Conservation (phyloP, 2,797 vertebrate species). For the Danio tinwini region DNA sequence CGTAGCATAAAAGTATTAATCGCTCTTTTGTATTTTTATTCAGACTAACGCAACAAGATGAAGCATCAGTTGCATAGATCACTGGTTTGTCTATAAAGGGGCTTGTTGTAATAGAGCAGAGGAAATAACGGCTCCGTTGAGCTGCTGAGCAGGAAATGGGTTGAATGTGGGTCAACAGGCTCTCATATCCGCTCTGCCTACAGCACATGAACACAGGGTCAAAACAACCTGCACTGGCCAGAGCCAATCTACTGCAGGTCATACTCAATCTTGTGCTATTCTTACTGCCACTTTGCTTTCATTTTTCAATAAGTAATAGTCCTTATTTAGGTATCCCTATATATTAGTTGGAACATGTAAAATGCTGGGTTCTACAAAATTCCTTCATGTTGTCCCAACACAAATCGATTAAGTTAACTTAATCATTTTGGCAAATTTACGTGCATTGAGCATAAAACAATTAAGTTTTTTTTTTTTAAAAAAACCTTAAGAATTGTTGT, state of each 20-base stretch:
- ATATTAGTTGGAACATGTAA: background rate
- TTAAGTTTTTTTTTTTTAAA: too few species aligned
- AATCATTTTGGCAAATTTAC: too few species aligned
- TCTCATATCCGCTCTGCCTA: conserved; percentile 19
- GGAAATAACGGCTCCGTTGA: background rate
- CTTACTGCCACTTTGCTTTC: background rate
- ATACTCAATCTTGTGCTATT: background rate
- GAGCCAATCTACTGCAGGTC: background rate
- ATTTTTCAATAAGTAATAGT: background rate
- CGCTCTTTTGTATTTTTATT: too few species aligned
- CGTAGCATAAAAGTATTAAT: too few species aligned
- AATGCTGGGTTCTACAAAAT: too few species aligned
- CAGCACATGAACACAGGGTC: background rate
- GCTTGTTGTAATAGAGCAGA: background rate
- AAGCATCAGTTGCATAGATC: background rate
- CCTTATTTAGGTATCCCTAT: background rate
- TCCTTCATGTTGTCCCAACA: too few species aligned
- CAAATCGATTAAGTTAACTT: too few species aligned
- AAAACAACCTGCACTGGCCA: background rate
- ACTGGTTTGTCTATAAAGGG: background rate
- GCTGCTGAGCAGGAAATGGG: conserved; percentile 43
- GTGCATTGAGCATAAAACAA: too few species aligned
- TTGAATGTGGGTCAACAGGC: conserved; percentile 31
- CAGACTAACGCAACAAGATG: background rate
- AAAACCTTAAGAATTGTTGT: too few species aligned